Evolutionary conservation across 37 sponge, comb jelly and placozoan species (phyloP).

Genomic region (Axinella damicornis): DNA sequence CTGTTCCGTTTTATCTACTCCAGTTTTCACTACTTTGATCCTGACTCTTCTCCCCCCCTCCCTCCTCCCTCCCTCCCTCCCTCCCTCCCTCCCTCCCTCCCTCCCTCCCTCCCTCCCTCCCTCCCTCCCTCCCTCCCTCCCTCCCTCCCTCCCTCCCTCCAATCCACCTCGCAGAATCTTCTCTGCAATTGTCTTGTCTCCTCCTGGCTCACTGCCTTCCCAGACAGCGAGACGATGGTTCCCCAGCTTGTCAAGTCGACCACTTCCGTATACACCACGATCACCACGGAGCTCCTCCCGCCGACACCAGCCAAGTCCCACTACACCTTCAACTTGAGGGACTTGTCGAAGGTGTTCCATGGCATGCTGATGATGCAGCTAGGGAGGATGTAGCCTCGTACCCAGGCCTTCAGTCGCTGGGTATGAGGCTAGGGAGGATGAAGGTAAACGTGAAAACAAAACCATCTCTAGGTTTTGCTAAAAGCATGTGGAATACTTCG

Average conservation of each 20-base stretch:
- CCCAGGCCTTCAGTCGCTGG: too few species aligned
- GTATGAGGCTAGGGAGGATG: too few species aligned
- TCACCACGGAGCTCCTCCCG: slow-evolving; percentile 97
- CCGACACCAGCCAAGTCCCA: slow-evolving; percentile 99
- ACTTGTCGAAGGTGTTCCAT: slow-evolving; percentile 98
- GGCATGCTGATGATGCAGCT: slow-evolving; percentile 83
- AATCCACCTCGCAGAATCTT: slow-evolving; percentile 72
- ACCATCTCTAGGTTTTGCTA: too few species aligned
- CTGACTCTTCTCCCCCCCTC: too few species aligned
- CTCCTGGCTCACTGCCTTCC: slow-evolving; percentile 77
- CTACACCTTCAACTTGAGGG: slow-evolving; percentile 99
- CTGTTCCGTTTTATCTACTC: too few species aligned
- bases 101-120: background rate
- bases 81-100: background rate
- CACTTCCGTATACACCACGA: slow-evolving; percentile 91
- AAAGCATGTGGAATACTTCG: too few species aligned
- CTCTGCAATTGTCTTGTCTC: slow-evolving; percentile 81
- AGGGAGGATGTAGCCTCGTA: too few species aligned
- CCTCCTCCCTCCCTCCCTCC: too few species aligned
- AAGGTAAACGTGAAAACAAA: slow-evolving; percentile 55
- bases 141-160: background rate
- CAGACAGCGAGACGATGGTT: slow-evolving; percentile 51
- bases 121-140: background rate
- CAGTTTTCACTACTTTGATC: too few species aligned
- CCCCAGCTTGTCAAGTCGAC: slow-evolving; percentile 76